A percentile compares a stretch with the other conserved stretches of the same genome.
phyloP scores from a whole-genome alignment of 2,888 invertebrate genomes.

The Cylloceria caligata region DNA sequence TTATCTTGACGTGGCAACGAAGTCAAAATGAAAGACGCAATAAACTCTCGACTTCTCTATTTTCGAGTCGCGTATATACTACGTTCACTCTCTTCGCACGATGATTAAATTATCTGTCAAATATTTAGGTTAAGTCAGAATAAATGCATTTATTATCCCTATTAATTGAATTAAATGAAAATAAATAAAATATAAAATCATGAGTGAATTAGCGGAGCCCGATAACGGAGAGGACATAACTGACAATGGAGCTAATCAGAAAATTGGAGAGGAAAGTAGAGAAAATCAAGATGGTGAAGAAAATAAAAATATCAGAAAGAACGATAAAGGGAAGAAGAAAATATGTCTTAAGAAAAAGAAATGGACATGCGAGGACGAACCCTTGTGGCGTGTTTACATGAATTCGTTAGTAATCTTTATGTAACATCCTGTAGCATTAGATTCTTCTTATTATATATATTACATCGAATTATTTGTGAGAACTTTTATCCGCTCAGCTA shows the following conservation, averaged over 20 bases:
- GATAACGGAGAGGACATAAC: slow-evolving; percentile 1
- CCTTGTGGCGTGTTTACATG: slow-evolving; percentile 74
- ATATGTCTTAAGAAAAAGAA: slow-evolving; percentile 49
- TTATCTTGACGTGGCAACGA: slow-evolving; percentile 39
- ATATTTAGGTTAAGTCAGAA: slow-evolving; percentile 50
- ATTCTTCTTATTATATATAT: slow-evolving; percentile 2
- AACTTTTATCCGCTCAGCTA: slow-evolving; percentile 67
- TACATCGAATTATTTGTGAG: background rate
- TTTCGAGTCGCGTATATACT: background rate
- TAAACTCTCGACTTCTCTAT: slow-evolving; percentile 35
- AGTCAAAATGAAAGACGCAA: slow-evolving; percentile 60
- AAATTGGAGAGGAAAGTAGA: background rate
- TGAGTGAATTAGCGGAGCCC: slow-evolving; percentile 11
- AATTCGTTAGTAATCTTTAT: slow-evolving; percentile 71
- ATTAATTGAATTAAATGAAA: background rate
- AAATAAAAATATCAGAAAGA: background rate
- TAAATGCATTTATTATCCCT: background rate
- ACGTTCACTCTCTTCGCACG: background rate
- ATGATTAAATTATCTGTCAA: slow-evolving; percentile 51
- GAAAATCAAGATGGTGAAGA: background rate
- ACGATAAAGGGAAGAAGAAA: slow-evolving; percentile 33
- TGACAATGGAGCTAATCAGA: background rate
- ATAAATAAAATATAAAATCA: slow-evolving; percentile 32
- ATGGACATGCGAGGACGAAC: slow-evolving; percentile 68
- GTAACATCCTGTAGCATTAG: background rate